Base-by-base conservation (phyloP, 2,888 invertebrate species). In the Ceramica pisi region DNA sequence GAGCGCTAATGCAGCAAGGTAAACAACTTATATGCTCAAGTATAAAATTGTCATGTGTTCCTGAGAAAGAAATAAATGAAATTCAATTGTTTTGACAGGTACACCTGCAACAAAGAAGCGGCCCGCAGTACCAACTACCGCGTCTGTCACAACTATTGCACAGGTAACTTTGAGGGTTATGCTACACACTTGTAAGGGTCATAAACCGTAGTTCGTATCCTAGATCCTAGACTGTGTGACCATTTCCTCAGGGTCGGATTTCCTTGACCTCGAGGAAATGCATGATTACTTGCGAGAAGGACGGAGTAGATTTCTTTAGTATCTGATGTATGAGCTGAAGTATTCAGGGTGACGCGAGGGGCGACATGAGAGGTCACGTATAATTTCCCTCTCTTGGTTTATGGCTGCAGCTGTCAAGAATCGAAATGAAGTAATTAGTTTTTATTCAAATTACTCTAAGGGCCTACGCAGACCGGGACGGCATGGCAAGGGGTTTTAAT, bases 1-100 rank as follows among this genome's bases (percentile, higher is more conserved):
- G 94, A 63, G 96, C 96, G 4, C 89, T 96, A 19, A 88, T 95
- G 91, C 94, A 94, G 26, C 92, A 92, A 88, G 92, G 95, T 95
- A 88, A 48, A 56, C 12, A n/a, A 55, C 41, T 14, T 19, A 14
- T 56, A 19, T 19, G 62, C 0, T 57, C 9, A 16, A 26, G 8
- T 21, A 21, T 3, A 2, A 31, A 31, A 57, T 4, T 31, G 35
- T 35, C 2, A 26, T 16, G 38, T 19, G 10, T 31, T 55, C n/a
- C 31, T n/a, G 0, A 4, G 4, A n/a, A 31, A 19, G 1, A 1
- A 55, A 55, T 10, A 31, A 31, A 55, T 16, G 16, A 44, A 44
- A 4, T 23, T 23, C 0, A 46, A 26, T 46, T 5, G 57, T 31
- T 69, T 66, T 59, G 74, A 61, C 85, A 92, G 91, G 86, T 71